Evolutionary conservation across 2,797 vertebrate genomes (phyloP).

Genomic region (Amblyraja radiata): DNA sequence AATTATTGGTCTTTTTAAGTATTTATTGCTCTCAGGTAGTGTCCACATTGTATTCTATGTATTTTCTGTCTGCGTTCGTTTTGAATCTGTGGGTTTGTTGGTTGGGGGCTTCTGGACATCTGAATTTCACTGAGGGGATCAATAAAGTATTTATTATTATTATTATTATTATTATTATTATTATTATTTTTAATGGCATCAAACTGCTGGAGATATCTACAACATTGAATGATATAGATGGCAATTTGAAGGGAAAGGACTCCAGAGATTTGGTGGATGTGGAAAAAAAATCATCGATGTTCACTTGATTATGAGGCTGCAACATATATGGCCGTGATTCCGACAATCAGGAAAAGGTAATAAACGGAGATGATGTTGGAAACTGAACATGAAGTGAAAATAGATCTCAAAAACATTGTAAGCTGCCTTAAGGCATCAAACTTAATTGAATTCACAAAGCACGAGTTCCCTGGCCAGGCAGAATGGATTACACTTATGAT

Average conservation of each 20-base stretch:
- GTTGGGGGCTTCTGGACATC: too few species aligned
- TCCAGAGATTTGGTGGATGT: neutral
- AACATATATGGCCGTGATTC: neutral
- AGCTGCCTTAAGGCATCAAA: constrained; percentile 25
- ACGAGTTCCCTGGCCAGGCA: neutral
- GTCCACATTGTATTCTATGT: too few species aligned
- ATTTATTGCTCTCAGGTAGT: too few species aligned
- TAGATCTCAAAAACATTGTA: neutral
- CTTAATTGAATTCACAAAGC: constrained; percentile 22
- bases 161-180: too few species aligned
- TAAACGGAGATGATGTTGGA: neutral
- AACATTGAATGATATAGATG: neutral
- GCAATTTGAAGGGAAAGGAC: neutral
- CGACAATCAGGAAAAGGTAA: neutral
- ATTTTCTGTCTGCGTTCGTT: too few species aligned
- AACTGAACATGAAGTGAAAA: neutral
- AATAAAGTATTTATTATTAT: too few species aligned
- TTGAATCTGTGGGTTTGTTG: too few species aligned
- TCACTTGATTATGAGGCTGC: neutral
- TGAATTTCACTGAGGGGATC: too few species aligned
- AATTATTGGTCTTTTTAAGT: too few species aligned
- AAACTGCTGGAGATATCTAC: neutral
- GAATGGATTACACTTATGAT: neutral
- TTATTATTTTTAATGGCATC: neutral
- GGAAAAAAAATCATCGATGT: neutral